Base-by-base conservation (phyloP, 2,113 vertebrate species). In the Corythaeola cristata region DNA sequence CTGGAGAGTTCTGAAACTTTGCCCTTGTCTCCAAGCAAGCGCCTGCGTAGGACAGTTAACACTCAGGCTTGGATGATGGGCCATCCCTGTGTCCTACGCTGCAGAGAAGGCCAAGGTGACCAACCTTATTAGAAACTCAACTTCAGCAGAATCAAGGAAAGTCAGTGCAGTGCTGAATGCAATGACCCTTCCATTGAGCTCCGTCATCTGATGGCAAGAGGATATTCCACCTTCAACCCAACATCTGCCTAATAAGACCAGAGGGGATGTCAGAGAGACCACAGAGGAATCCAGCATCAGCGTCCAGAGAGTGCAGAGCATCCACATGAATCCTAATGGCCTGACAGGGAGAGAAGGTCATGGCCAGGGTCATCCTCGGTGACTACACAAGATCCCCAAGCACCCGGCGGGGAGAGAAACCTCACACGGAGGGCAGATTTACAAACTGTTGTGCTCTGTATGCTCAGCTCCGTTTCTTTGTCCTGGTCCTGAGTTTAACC, bases 381-480 rank as follows among this genome's bases (percentile, higher is more conserved):
- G 27, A 12, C 50, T 39, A 45, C 17, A 22, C 0, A 3, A 77
- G 33, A 37, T 44, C 21, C 33, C 16, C 1, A 2, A 6, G 32
- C 41, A 76, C 8, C 1, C 2, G 3, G 9, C 0, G 0, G 5
- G n/a, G 24, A 63, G 9, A 19, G 20, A 58, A 76, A 26, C 12
- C 30, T 23, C 23, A 8, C 7, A 4, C 2, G 0, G 3, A 69
- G 8, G 23, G 47, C 28, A 63, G 28, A 4, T 27, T 50, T 67
- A 80, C 1, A 2, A 78, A 44, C 8, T 8, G 0, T 5, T 41
- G 9, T 2, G 1, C 26, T 84, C 16, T 37, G 4, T 5, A 6
- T 7, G 22, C 44, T 66, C 60, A 59, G 20, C 56, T 79, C 44
- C 24, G 4, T 20, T 28, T 11, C 52, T 33, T 18, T 44, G 60